Base-by-base conservation (phyloP, 2,888 invertebrate genomes). In the Patella depressa region DNA sequence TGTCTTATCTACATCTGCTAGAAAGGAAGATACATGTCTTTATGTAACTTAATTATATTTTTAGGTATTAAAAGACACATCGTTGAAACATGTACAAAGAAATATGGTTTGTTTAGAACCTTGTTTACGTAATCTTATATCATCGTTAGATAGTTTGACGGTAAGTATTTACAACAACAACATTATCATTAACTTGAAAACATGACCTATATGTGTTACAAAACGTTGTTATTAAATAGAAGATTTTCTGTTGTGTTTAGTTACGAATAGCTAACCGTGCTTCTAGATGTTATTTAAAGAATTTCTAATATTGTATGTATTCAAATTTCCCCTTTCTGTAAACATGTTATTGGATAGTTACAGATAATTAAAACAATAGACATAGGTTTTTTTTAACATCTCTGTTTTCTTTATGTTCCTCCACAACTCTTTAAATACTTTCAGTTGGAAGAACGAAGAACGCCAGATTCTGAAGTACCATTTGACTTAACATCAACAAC, bases 31-130 rank as follows among this genome's bases (percentile, higher is more conserved):
- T 53, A 14, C 19, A 15, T 24, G 71, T 19, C 24, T 11, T 76
- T n/a, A 17, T 3, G 54, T 80, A 72, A 29, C 45, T 73, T 45
- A 9, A 45, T 45, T 45, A 9, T 45, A 17, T 24, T 83, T 87
- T 24, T 85, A 93, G 92, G 91, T 95, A 19, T 93, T 97, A 57
- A 95, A 95, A 57, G 89, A 89, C 54, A 91, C 91, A 4, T 87
- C 91, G 12, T 94, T 95, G 87, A 95, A 95, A 85, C 94, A 96
- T 87, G 96, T 97, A 1, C 95, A 95, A 82, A 96, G 96, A 90
- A 96, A 96, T 75, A 94, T 96, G 74, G 95, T 96, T 59, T 98
- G 98, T 90, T 92, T 98, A 75, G 95, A 97, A 90, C 96, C 97
- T 72, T 97, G 97, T 91, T 92, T 98, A 70, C 92, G 95, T 59